phyloP scores from a whole-genome alignment of 37 sponge, comb jelly and placozoan genomes.

The Halichondria panicea region DNA sequence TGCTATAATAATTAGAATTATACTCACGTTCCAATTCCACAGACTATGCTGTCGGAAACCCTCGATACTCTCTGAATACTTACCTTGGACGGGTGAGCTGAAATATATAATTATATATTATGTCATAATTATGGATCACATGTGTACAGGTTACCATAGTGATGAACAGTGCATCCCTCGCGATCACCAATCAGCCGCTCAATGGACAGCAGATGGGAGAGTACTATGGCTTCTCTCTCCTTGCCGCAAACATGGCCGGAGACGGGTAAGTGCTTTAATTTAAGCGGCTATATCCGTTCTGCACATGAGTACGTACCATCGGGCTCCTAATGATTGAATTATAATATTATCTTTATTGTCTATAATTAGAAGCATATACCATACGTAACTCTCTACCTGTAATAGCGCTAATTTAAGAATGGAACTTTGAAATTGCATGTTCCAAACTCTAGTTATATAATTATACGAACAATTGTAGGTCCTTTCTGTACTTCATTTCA shows the following conservation, averaged over 20 bases:
- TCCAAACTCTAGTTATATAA: no score
- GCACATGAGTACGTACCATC: neutral
- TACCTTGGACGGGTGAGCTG: no score
- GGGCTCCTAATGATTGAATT: neutral
- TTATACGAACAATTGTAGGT: no score
- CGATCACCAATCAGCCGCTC: conserved; percentile 26
- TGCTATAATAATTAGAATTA: no score
- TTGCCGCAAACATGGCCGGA: conserved; percentile 51
- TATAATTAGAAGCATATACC: neutral
- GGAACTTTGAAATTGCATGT: no score
- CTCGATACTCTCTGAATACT: no score
- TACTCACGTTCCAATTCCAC: no score
- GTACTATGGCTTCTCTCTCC: conserved; percentile 73
- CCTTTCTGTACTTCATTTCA: no score
- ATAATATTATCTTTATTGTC: neutral
- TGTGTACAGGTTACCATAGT: conserved; percentile 36
- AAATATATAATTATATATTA: no score
- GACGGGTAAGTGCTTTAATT: conserved; percentile 35
- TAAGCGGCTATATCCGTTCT: neutral
- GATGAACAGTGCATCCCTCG: neutral
- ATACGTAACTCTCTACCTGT: neutral
- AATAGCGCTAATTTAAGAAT: no score
- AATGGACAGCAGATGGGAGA: conserved; percentile 47
- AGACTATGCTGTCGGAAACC: no score
- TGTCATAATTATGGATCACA: no score